Evolutionary conservation across 2,888 invertebrate species (phyloP).

Genomic region (Caenorhabditis auriculariae): DNA sequence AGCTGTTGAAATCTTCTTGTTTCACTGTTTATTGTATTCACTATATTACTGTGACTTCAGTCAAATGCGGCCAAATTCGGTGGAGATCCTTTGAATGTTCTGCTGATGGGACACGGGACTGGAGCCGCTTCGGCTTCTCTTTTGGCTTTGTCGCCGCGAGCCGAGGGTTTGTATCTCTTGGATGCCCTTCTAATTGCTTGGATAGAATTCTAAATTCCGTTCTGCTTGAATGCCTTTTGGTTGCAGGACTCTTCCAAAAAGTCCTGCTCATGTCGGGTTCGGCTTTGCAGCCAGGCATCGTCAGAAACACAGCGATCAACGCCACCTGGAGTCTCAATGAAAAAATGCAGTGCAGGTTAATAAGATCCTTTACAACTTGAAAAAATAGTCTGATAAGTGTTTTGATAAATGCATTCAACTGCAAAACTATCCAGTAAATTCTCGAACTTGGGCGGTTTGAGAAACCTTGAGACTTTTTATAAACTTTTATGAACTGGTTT

Average conservation of each 20-base stretch:
- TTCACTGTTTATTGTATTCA: background rate
- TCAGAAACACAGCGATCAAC: constrained; percentile 61
- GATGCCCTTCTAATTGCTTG: background rate
- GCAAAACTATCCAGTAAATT: too few relatives aligned
- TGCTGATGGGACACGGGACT: constrained; percentile 61
- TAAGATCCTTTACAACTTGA: background rate
- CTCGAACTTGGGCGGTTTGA: too few relatives aligned
- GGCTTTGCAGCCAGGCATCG: constrained; percentile 60
- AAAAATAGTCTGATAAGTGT: too few relatives aligned
- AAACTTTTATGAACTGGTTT: background rate
- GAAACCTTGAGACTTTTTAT: too few relatives aligned
- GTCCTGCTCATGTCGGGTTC: constrained; percentile 62
- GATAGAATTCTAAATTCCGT: background rate
- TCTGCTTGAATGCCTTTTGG: background rate
- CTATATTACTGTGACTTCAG: constrained; percentile 11
- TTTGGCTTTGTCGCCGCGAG: constrained; percentile 60
- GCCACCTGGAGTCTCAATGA: constrained; percentile 61
- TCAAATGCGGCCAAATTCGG: constrained; percentile 58
- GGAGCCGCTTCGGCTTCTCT: constrained; percentile 61
- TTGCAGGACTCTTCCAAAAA: constrained; percentile 58
- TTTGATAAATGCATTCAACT: too few relatives aligned
- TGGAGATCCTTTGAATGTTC: constrained; percentile 57
- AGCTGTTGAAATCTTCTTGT: background rate
- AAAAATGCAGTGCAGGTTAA: constrained; percentile 40
- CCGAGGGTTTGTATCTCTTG: constrained; percentile 39